These are phyloP conservation scores for Eulithis testata DNA, from an alignment of 2,888 invertebrate species.

Conservation along the genomic window DNA sequence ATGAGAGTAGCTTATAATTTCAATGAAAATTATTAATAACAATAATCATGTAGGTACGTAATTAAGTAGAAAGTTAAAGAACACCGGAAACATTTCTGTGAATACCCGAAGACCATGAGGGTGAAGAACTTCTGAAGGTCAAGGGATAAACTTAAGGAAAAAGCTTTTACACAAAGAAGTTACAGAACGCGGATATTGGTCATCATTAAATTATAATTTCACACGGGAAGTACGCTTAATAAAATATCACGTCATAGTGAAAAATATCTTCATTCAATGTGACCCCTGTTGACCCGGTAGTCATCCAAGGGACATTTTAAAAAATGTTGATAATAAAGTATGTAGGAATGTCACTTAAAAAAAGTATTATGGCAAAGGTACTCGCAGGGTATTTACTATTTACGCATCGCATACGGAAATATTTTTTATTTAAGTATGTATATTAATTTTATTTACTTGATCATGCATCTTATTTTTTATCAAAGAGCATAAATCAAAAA, in stretches of 20 bases:
- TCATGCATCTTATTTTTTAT: too few relatives aligned
- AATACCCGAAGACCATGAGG: constrained; percentile 25
- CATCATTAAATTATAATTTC: constrained; percentile 34
- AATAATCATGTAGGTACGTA: neutral
- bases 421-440: too few relatives aligned
- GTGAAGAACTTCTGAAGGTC: constrained; percentile 30
- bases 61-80: constrained; percentile 23
- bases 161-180: constrained; percentile 34
- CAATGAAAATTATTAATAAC: neutral
- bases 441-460: too few relatives aligned
- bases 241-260: constrained; percentile 11
- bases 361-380: too few relatives aligned
- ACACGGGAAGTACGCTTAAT: constrained; percentile 26
- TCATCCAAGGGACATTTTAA: constrained; percentile 12
- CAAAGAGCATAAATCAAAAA: too few relatives aligned
- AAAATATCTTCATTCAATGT: constrained; percentile 2
- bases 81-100: constrained; percentile 34
- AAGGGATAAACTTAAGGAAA: constrained; percentile 30
- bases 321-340: constrained; percentile 4
- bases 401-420: too few relatives aligned
- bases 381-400: too few relatives aligned
- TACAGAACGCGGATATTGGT: constrained; percentile 39
- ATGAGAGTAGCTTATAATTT: constrained; percentile 6
- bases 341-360: neutral
- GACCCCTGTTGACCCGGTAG: constrained; percentile 20